Base-by-base conservation (phyloP, 2,113 vertebrate genomes). In the Gobio gobio region DNA sequence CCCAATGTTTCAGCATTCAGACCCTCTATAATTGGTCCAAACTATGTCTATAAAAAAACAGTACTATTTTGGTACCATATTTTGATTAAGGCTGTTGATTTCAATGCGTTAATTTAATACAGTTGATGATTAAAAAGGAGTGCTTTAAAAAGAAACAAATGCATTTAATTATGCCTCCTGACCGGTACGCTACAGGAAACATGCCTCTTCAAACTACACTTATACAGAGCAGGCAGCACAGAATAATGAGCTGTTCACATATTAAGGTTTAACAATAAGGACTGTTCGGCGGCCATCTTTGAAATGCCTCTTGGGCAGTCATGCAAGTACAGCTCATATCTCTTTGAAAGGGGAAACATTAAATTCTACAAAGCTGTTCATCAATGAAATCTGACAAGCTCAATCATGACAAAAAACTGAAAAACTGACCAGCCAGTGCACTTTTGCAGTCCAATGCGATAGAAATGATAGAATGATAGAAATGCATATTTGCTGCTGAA, bases 11-110 rank as follows among this genome's bases (percentile, higher is more conserved):
- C 8, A 76, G n/a, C 47, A 18, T 76, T 76, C 8, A 51, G 26
- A 54, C 14, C 24, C 16, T 51, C 47, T 33, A 76, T 74, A 74
- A 74, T 74, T 74, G 70, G 70, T n/a, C n/a, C 70, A 45, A 45
- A 72, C 40, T 20, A 9, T 9, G 29, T 66, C 63, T 36, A 18
- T 33, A 66, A 66, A 56, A 2, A 66, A 66, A 33, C 33, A 10
- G 10, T n/a, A 12, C 68, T 72, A 13, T 72, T 72, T 72, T 43
- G 18, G 68, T 72, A n/a, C 10, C 68, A 12, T n/a, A 43, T 43
- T 72, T 40, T 72, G 10, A 72, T 72, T 72, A 12, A 20, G 33
- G 33, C 70, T 13, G 22, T 24, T 43, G 22, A n/a, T 6, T 29
- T 73, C 22, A 45, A 6, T 47, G 70, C 5, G 9, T 47, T 73